A percentile compares a stretch with the other conserved stretches of the same genome.
Evolutionary conservation across 2,113 vertebrate species (phyloP).

Genomic region (Saguinus imperator): DNA sequence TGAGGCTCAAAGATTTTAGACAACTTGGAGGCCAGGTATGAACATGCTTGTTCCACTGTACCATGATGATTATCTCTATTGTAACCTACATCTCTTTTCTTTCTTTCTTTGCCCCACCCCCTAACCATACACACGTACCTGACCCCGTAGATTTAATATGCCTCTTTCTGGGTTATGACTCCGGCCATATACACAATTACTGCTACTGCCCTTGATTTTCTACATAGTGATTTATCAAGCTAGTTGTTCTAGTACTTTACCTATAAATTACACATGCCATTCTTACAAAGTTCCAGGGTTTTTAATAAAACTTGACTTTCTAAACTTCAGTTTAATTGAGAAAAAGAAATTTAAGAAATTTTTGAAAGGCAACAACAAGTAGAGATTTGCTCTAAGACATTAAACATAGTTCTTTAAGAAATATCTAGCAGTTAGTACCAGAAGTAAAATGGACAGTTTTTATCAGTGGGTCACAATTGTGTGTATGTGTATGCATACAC

Average conservation of each 20-base stretch:
- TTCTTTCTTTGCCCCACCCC: neutral
- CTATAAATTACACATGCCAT: neutral
- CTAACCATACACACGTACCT: neutral
- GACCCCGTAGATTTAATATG: neutral
- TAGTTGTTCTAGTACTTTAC: neutral
- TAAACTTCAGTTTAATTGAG: neutral
- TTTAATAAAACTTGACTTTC: neutral
- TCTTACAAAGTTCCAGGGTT: neutral
- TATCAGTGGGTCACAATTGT: neutral
- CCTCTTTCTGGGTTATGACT: neutral
- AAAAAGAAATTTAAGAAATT: neutral
- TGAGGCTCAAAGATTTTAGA: neutral
- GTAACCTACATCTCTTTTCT: too few relatives aligned
- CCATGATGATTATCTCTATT: neutral
- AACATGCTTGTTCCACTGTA: neutral
- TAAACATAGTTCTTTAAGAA: neutral
- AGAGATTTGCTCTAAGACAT: neutral
- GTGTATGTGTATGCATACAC: neutral
- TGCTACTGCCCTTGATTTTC: neutral
- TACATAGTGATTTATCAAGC: neutral
- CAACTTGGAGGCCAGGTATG: neutral
- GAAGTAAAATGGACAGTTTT: neutral
- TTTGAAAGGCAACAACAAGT: neutral
- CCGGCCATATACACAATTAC: neutral
- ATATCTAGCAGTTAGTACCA: neutral